Evolutionary conservation across 2,888 invertebrate genomes (phyloP).

Genomic region (Macrophya alboannulata): DNA sequence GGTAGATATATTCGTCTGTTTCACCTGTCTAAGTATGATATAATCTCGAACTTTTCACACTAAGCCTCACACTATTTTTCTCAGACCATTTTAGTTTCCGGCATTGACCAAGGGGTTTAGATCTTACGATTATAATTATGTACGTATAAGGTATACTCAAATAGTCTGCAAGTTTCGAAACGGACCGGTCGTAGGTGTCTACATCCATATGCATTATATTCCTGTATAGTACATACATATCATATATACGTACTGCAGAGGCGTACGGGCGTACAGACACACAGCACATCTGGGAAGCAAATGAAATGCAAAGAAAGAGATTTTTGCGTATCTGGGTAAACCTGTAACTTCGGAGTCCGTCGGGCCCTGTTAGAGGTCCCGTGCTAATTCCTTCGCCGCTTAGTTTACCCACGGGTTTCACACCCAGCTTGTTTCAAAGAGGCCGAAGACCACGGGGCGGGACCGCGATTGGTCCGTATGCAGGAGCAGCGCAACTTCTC

Average conservation of each 20-base stretch:
- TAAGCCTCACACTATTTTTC: no score
- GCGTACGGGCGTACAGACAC: background rate
- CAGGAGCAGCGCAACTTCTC: background rate
- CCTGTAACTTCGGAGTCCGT: slow-evolving; percentile 56
- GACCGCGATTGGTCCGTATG: slow-evolving; percentile 12
- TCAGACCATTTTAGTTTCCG: no score
- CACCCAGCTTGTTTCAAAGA: slow-evolving; percentile 72
- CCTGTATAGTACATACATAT: background rate
- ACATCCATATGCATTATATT: background rate
- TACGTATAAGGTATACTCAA: no score
- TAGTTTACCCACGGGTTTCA: slow-evolving; percentile 74
- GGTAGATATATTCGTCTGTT: no score
- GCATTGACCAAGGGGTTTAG: no score
- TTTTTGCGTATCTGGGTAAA: slow-evolving; percentile 69
- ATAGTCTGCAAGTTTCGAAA: no score
- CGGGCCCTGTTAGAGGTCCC: slow-evolving; percentile 74
- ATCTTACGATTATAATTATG: no score
- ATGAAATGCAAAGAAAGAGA: slow-evolving; percentile 64
- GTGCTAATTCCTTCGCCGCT: slow-evolving; percentile 75
- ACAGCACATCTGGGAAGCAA: slow-evolving; percentile 55
- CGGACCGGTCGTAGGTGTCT: no score
- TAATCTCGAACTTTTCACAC: no score
- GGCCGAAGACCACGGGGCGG: slow-evolving; percentile 64
- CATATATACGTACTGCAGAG: background rate
- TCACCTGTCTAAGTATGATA: no score